Conservation (phyloP, 1,140 invertebrate genomes). For the Drosophila pectinifera region DNA sequence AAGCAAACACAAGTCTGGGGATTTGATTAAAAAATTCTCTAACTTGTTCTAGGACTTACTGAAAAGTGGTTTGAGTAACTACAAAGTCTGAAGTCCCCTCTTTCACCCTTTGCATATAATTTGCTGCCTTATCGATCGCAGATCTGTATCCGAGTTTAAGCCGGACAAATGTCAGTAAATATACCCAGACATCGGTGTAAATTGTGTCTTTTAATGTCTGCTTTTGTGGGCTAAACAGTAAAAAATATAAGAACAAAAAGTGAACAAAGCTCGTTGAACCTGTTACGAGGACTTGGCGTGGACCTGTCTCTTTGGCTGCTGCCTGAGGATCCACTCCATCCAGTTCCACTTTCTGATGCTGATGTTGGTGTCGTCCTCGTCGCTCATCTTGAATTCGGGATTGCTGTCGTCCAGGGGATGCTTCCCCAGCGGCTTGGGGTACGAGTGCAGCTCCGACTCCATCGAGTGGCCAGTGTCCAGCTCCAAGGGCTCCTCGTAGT, state of each 20-base stretch:
- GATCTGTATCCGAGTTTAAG: too few relatives aligned
- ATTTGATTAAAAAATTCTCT: not conserved
- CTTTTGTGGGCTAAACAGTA: not conserved
- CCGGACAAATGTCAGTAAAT: not conserved
- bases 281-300: too few relatives aligned
- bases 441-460: not conserved
- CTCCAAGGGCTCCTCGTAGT: not conserved
- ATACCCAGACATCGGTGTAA: not conserved
- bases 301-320: not conserved
- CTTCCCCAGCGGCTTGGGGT: not conserved
- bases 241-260: not conserved
- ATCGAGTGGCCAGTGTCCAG: not conserved
- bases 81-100: too few relatives aligned
- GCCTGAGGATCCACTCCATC: constrained; percentile 4
- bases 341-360: not conserved
- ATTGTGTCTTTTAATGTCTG: constrained; percentile 10
- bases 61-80: too few relatives aligned
- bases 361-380: not conserved
- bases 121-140: too few relatives aligned
- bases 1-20: not conserved
- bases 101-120: too few relatives aligned
- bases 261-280: not conserved
- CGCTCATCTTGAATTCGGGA: too few relatives aligned
- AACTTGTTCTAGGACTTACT: too few relatives aligned
- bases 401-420: too few relatives aligned